phyloP scores from a whole-genome alignment of 1,140 invertebrate genomes.

The Drosophila burlai region DNA sequence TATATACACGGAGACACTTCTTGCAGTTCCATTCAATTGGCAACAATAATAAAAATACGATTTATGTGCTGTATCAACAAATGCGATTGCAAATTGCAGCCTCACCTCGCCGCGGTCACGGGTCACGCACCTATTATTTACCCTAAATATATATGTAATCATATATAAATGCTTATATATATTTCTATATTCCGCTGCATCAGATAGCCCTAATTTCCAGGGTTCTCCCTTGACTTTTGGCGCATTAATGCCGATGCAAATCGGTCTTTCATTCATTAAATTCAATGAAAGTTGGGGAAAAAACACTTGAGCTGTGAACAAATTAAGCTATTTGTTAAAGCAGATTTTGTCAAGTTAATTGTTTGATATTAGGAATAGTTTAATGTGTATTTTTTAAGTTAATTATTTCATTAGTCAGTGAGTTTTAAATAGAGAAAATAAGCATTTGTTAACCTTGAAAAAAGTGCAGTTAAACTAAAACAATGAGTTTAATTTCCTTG shows the following conservation, averaged over 20 bases:
- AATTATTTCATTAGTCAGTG: neutral
- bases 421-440: neutral
- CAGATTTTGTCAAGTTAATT: neutral
- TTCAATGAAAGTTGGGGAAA: neutral
- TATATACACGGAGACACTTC: neutral
- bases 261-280: neutral
- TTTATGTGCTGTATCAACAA: conserved; percentile 39
- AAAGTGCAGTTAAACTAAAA: neutral
- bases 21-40: conserved; percentile 37
- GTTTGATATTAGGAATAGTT: neutral
- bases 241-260: conserved; percentile 9
- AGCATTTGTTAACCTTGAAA: neutral
- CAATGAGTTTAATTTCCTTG: too few relatives aligned
- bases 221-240: conserved; percentile 14
- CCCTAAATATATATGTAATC: neutral
- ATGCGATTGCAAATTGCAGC: conserved; percentile 42
- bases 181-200: neutral
- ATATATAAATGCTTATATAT: neutral
- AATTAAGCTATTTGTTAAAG: neutral
- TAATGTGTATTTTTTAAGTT: neutral
- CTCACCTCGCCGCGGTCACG: conserved; percentile 15
- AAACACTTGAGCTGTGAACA: neutral
- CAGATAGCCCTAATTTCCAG: conserved; percentile 25
- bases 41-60: conserved; percentile 23
- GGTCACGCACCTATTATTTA: neutral